A percentile compares a stretch with the other conserved stretches of the same genome.
Evolutionary conservation across 2,888 invertebrate species (phyloP).

Genomic region (Hypselothyrea guttata): DNA sequence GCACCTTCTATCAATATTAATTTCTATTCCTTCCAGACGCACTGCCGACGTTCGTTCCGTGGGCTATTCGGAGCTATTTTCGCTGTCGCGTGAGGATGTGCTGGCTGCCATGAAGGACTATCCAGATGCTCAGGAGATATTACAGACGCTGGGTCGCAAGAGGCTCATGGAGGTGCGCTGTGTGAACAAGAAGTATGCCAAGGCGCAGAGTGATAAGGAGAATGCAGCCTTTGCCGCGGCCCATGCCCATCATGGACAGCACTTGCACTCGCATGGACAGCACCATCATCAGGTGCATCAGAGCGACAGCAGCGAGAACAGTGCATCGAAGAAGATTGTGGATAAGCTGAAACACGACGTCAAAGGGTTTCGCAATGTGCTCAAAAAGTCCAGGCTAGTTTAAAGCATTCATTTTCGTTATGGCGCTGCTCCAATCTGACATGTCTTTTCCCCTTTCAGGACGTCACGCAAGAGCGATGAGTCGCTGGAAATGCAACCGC

Average conservation of each 20-base stretch:
- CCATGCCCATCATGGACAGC: conserved; percentile 56
- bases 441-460: conserved; percentile 16
- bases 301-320: conserved; percentile 83
- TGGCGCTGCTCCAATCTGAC: neutral
- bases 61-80: conserved; percentile 97
- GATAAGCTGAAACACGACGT: conserved; percentile 93
- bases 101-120: conserved; percentile 98
- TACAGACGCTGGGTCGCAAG: conserved; percentile 94
- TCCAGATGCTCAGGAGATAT: conserved; percentile 96
- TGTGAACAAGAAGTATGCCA: conserved; percentile 83
- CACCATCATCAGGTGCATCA: conserved; percentile 73
- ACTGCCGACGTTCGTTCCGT: conserved; percentile 98
- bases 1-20: no score
- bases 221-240: conserved; percentile 64
- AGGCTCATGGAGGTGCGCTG: conserved; percentile 92
- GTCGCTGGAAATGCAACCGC: conserved; percentile 87
- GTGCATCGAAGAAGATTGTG: conserved; percentile 89
- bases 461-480: conserved; percentile 83
- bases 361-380: conserved; percentile 86
- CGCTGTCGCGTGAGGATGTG: conserved; percentile 96
- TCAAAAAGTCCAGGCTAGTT: conserved; percentile 84
- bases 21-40: conserved; percentile 84
- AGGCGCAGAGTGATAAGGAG: conserved; percentile 79
- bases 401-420: neutral
- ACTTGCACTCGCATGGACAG: conserved; percentile 39